phyloP scores from a whole-genome alignment of 2,797 vertebrate species.

The Sebastes glaucus region DNA sequence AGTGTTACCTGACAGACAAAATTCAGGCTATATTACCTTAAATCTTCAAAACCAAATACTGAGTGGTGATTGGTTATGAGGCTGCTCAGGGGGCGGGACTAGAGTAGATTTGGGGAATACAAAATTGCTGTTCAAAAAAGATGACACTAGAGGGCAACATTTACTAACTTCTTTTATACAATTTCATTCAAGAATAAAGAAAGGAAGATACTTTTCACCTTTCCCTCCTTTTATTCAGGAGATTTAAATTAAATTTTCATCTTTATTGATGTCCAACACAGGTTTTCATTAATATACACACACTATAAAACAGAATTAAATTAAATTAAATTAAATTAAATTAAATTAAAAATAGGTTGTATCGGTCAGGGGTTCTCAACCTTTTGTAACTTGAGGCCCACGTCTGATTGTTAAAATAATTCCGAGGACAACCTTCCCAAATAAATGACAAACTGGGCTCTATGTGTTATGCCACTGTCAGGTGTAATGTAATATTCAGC shows the following conservation, averaged over 20 bases:
- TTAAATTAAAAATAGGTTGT: not conserved
- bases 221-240: not conserved
- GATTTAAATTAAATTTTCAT: not conserved
- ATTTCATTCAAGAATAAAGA: not conserved
- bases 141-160: constrained; percentile 14
- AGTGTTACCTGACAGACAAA: not conserved
- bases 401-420: too few relatives aligned
- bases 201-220: not conserved
- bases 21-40: rapidly evolving
- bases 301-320: not conserved
- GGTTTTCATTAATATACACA: not conserved
- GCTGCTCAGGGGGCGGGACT: constrained; percentile 35
- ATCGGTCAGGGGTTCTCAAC: not conserved
- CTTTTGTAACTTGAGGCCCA: too few relatives aligned
- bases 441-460: too few relatives aligned
- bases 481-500: too few relatives aligned
- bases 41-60: not conserved
- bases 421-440: too few relatives aligned
- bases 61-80: constrained; percentile 51
- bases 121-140: not conserved
- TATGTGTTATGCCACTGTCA: too few relatives aligned
- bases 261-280: not conserved
- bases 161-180: not conserved
- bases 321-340: not conserved
- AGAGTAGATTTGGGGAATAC: not conserved